A percentile compares a stretch with the other conserved stretches of the same genome.
Conservation (phyloP, 1,140 invertebrate species). For the Camponotus pennsylvanicus region DNA sequence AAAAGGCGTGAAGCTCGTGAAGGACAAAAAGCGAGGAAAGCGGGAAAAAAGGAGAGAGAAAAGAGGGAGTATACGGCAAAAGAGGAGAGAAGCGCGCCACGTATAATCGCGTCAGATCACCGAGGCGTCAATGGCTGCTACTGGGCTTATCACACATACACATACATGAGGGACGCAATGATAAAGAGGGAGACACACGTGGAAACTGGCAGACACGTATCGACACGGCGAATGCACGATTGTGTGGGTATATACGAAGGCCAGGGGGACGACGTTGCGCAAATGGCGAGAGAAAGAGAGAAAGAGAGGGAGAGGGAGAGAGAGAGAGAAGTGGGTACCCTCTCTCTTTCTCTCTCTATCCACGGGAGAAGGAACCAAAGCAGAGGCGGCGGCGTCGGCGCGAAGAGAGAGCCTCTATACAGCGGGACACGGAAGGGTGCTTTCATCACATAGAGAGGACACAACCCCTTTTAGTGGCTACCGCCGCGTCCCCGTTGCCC, state of each 20-base stretch:
- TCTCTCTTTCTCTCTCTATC: constrained; percentile 62
- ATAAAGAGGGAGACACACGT: constrained; percentile 62
- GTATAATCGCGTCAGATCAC: constrained; percentile 84
- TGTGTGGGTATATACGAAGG: constrained; percentile 51
- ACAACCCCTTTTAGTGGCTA: constrained; percentile 83
- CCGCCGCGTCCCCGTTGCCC: constrained; percentile 59
- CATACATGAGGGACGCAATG: constrained; percentile 33
- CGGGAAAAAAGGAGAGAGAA: constrained; percentile 51
- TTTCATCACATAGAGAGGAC: constrained; percentile 81
- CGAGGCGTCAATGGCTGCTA: constrained; percentile 79
- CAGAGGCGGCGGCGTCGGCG: constrained; percentile 63
- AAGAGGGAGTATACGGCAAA: constrained; percentile 7
- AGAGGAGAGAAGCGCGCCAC: constrained; percentile 52
- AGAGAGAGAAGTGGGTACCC: constrained; percentile 45
- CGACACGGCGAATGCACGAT: constrained; percentile 48
- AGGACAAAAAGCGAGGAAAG: constrained; percentile 54
- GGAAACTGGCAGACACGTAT: constrained; percentile 58
- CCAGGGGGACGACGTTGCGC: constrained; percentile 50
- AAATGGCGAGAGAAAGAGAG: constrained; percentile 44
- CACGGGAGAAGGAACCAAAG: constrained; percentile 79
- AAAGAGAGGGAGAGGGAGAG: constrained; percentile 13
- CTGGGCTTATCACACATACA: constrained; percentile 80
- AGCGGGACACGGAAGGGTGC: constrained; percentile 79
- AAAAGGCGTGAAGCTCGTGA: constrained; percentile 49
- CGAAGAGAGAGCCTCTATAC: constrained; percentile 70